A percentile compares a stretch with the other conserved stretches of the same genome.
These are phyloP conservation scores for Strix occidentalis DNA, from an alignment of 2,797 vertebrate species.

Conservation along the genomic window DNA sequence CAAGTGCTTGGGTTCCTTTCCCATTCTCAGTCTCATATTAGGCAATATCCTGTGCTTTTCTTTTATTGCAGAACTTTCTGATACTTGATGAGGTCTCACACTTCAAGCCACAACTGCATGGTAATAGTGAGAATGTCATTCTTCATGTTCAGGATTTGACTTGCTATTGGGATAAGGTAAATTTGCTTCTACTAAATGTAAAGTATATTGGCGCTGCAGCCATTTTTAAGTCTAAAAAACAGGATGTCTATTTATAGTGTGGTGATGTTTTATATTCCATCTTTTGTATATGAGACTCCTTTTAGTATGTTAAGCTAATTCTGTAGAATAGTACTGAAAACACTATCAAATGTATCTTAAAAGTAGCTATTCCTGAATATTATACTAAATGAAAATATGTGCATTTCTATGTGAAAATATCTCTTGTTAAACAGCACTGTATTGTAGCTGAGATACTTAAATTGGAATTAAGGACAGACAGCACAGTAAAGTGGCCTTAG, in stretches of 20 bases:
- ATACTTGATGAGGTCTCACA: constrained; percentile 87
- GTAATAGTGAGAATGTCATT: constrained; percentile 72
- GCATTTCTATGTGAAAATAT: accelerated
- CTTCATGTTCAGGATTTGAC: constrained; percentile 86
- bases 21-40: neutral
- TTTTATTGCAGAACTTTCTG: constrained; percentile 83
- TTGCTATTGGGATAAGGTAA: constrained; percentile 92
- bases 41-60: neutral
- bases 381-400: neutral
- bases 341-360: neutral
- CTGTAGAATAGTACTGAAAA: neutral
- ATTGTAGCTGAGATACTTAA: neutral
- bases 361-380: neutral
- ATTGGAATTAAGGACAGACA: neutral
- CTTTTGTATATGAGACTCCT: neutral
- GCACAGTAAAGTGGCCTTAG: neutral
- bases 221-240: neutral
- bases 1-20: neutral
- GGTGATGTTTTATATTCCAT: neutral
- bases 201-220: neutral
- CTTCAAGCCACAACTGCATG: constrained; percentile 51
- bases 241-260: neutral
- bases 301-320: neutral
- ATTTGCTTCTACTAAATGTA: neutral
- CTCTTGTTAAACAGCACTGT: neutral